These are phyloP conservation scores for Sebastolobus altivelis DNA, from an alignment of 2,797 vertebrate genomes.

Conservation along the genomic window DNA sequence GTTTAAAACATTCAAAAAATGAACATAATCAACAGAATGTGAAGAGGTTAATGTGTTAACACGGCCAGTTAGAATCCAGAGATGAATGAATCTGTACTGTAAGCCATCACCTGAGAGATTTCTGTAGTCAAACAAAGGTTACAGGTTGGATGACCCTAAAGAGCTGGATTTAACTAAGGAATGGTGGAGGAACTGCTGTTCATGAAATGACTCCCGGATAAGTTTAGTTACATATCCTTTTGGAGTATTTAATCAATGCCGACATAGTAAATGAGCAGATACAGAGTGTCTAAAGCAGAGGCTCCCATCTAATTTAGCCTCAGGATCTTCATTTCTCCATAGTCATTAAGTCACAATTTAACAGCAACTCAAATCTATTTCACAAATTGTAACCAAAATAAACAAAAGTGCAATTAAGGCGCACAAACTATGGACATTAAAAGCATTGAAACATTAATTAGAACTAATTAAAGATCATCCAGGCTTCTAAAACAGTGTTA, in stretches of 20 bases:
- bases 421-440: not conserved
- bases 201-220: accelerated
- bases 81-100: not conserved
- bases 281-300: not conserved
- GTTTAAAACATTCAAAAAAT: not conserved
- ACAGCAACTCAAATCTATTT: not conserved
- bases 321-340: not conserved
- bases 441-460: not conserved
- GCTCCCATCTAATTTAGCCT: not conserved
- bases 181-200: not conserved
- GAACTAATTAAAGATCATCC: not conserved
- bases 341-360: not conserved
- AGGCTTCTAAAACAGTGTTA: not conserved
- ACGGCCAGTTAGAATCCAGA: not conserved
- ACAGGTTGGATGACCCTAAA: not conserved
- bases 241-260: not conserved
- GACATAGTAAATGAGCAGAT: not conserved
- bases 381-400: not conserved
- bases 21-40: no score
- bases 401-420: not conserved
- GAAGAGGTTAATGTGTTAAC: no score
- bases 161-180: accelerated
- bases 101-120: not conserved
- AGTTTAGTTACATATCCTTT: not conserved
- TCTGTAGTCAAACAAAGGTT: not conserved